Percentiles rank a stretch among this genome's conserved stretches.
phyloP scores from a whole-genome alignment of 2,113 vertebrate genomes.

The Menidia beryllina region DNA sequence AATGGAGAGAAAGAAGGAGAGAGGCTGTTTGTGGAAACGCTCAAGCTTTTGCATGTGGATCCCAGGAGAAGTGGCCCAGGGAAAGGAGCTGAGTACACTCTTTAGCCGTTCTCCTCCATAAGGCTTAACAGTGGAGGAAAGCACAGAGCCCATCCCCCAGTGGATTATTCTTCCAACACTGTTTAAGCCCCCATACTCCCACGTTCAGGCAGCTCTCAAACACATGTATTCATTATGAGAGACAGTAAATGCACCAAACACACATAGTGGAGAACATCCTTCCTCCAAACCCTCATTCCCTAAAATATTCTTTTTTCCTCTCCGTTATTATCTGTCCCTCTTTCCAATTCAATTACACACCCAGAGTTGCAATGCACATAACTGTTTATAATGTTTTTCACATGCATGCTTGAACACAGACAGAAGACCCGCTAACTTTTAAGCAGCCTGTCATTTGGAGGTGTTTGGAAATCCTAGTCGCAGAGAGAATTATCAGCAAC shows the following conservation, averaged over 20 bases:
- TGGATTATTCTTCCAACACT: conserved; percentile 75
- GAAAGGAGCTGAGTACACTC: conserved; percentile 68
- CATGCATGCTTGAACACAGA: conserved; percentile 39
- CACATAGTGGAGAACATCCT: conserved; percentile 15
- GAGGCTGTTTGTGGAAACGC: conserved; percentile 60
- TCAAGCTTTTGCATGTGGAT: conserved; percentile 64
- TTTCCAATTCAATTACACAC: conserved; percentile 48
- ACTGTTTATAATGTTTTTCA: neutral
- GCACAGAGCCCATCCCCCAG: conserved; percentile 71
- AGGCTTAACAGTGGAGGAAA: conserved; percentile 68
- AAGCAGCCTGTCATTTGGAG: conserved; percentile 30
- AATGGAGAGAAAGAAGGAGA: conserved; percentile 20
- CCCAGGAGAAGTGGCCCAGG: conserved; percentile 66
- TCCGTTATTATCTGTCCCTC: conserved; percentile 38
- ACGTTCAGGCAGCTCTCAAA: conserved; percentile 63
- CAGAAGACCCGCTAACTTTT: conserved; percentile 10
- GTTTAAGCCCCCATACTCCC: conserved; percentile 74
- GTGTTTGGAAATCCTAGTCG: conserved; percentile 51
- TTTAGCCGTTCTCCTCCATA: conserved; percentile 64
- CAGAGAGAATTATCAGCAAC: conserved; percentile 48
- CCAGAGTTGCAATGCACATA: conserved; percentile 22
- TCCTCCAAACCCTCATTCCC: conserved; percentile 9
- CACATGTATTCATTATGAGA: conserved; percentile 70
- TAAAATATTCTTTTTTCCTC: conserved; percentile 24
- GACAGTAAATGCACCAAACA: conserved; percentile 46